A percentile compares a stretch with the other conserved stretches of the same genome.
Conservation (phyloP, 2,888 invertebrate genomes). For the Sphaeridia pumilis region DNA sequence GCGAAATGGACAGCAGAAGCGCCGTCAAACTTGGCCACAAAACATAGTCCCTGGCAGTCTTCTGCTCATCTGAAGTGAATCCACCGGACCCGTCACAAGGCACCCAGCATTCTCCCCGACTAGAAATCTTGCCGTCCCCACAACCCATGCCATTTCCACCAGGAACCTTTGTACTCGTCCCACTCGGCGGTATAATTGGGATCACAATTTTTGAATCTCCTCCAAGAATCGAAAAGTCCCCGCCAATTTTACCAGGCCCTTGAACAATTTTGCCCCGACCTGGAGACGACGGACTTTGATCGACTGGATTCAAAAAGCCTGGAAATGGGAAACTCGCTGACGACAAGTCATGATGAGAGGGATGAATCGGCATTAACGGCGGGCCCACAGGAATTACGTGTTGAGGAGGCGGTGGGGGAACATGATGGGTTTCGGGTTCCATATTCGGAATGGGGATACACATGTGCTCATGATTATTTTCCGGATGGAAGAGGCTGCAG, state of each 20-base stretch:
- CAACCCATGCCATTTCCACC: background rate
- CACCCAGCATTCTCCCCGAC: slow-evolving; percentile 9
- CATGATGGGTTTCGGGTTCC: slow-evolving; percentile 43
- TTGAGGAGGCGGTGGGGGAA: background rate
- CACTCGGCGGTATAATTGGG: background rate
- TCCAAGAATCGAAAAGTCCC: background rate
- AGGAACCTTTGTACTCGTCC: no score
- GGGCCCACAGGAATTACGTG: background rate
- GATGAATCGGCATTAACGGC: no score
- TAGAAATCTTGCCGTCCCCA: slow-evolving; percentile 5
- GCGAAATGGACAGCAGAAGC: slow-evolving; percentile 23
- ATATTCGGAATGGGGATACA: slow-evolving; percentile 60
- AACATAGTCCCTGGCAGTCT: slow-evolving; percentile 26
- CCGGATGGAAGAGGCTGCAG: slow-evolving; percentile 76
- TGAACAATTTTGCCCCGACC: background rate
- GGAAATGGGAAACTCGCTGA: background rate
- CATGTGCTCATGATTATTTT: slow-evolving; percentile 88
- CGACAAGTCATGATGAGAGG: no score
- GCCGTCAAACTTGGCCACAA: slow-evolving; percentile 26
- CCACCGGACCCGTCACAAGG: slow-evolving; percentile 2
- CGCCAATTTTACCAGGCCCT: no score
- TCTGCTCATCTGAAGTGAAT: slow-evolving; percentile 24
- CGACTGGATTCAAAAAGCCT: background rate
- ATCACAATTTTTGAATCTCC: background rate
- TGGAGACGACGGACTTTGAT: background rate